phyloP scores from a whole-genome alignment of 1,140 invertebrate species.

The Bombus vancouverensis region DNA sequence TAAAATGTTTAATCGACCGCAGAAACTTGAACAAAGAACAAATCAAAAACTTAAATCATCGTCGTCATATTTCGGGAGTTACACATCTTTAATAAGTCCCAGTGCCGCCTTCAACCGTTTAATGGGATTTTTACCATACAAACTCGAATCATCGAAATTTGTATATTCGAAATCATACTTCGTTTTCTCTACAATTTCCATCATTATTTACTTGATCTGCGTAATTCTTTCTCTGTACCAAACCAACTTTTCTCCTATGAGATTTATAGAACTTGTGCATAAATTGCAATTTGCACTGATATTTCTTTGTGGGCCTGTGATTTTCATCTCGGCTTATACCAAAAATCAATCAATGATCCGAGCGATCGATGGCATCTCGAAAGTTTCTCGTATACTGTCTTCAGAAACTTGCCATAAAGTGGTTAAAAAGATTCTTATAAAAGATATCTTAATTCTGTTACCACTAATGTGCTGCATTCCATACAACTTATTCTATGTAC shows the following conservation, averaged over 20 bases:
- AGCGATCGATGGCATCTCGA: constrained; percentile 58
- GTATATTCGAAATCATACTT: constrained; percentile 20
- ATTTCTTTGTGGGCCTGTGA: constrained; percentile 40
- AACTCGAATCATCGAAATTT: constrained; percentile 33
- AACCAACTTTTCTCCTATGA: accelerated
- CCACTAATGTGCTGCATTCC: constrained; percentile 53
- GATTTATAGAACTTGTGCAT: accelerated
- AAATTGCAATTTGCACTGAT: constrained; percentile 67
- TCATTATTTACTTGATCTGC: background rate
- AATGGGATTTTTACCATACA: constrained; percentile 62
- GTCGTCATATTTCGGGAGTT: constrained; percentile 49
- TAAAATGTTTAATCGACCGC: background rate
- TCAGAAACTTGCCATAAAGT: constrained; percentile 47
- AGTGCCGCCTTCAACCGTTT: constrained; percentile 44
- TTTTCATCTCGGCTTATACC: constrained; percentile 42
- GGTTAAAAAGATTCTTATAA: constrained; percentile 60
- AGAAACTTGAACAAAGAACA: background rate
- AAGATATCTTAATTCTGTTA: constrained; percentile 69
- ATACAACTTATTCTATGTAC: accelerated
- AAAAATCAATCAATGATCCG: constrained; percentile 46
- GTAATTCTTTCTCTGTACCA: no score
- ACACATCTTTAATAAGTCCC: constrained; percentile 46
- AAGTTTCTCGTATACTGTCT: constrained; percentile 57
- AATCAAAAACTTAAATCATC: constrained; percentile 23
- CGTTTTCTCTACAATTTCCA: constrained; percentile 54